phyloP scores from a whole-genome alignment of 1,140 invertebrate species.

The Cephus cinctus region DNA sequence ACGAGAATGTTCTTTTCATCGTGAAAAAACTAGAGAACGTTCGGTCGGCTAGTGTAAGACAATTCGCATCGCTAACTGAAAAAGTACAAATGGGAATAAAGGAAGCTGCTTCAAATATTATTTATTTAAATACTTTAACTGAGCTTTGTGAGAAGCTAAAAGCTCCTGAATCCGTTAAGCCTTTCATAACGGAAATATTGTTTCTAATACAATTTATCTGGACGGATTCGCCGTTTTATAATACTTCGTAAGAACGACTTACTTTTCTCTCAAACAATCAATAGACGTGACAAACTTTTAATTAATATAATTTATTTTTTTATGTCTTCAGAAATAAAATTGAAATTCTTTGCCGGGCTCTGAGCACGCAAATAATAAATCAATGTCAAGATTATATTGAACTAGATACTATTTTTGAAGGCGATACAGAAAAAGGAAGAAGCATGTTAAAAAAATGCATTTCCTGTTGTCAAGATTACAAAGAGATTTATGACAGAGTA shows the following conservation, averaged over 20 bases:
- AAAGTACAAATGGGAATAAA: conserved; percentile 61
- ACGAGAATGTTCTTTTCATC: conserved; percentile 69
- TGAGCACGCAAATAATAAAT: conserved; percentile 82
- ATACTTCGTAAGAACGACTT: conserved; percentile 44
- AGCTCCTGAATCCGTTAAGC: conserved; percentile 59
- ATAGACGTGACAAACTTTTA: conserved; percentile 1
- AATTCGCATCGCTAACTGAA: conserved; percentile 64
- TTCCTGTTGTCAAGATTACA: conserved; percentile 73
- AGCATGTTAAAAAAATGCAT: conserved; percentile 72
- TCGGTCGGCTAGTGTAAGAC: conserved; percentile 75
- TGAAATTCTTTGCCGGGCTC: conserved; percentile 70
- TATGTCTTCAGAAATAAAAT: conserved; percentile 58
- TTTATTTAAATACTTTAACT: conserved; percentile 72
- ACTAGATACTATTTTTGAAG: conserved; percentile 69
- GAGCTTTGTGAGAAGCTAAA: conserved; percentile 65
- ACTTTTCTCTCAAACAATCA: neutral
- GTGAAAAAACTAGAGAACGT: conserved; percentile 69
- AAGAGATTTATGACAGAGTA: conserved; percentile 71
- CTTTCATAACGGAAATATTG: conserved; percentile 69
- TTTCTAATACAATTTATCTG: conserved; percentile 78
- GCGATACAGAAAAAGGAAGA: conserved; percentile 63
- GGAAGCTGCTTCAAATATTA: conserved; percentile 76
- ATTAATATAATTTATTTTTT: conserved; percentile 5
- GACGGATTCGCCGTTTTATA: conserved; percentile 79
- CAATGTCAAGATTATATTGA: conserved; percentile 72